Conservation (phyloP, 2,888 invertebrate species). For the Yponomeuta malinellus region DNA sequence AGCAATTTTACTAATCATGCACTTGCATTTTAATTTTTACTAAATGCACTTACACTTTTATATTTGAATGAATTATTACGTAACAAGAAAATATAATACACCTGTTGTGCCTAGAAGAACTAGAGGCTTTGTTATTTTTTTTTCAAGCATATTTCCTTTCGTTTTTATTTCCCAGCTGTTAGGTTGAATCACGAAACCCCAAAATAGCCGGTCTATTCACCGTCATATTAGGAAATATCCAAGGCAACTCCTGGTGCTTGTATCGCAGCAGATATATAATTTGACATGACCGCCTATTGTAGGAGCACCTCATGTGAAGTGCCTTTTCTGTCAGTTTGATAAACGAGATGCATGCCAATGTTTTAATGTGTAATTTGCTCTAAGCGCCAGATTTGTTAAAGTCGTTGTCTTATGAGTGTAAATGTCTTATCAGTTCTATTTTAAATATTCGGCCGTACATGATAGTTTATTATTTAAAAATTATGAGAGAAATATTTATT, state of each 20-base stretch:
- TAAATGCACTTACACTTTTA: neutral
- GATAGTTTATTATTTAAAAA: no score
- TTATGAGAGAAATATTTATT: neutral
- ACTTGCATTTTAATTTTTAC: neutral
- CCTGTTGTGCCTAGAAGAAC: neutral
- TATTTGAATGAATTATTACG: neutral
- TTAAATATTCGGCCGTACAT: no score
- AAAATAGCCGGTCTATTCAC: neutral
- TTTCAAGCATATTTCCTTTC: neutral
- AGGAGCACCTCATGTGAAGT: neutral
- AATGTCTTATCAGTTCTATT: no score
- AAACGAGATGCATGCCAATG: neutral
- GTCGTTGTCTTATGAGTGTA: neutral
- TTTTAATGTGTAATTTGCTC: neutral
- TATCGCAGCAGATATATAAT: neutral
- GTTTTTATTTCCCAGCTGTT: neutral
- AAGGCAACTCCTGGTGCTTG: neutral
- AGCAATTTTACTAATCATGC: neutral
- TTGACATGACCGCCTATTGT: neutral
- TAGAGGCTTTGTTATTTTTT: neutral
- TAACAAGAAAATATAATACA: no score
- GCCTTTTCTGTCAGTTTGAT: neutral
- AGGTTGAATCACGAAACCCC: neutral
- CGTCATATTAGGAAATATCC: neutral
- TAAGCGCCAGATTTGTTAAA: neutral